Base-by-base conservation (phyloP, 2,888 invertebrate species). In the Lepidochitona cinerea region DNA sequence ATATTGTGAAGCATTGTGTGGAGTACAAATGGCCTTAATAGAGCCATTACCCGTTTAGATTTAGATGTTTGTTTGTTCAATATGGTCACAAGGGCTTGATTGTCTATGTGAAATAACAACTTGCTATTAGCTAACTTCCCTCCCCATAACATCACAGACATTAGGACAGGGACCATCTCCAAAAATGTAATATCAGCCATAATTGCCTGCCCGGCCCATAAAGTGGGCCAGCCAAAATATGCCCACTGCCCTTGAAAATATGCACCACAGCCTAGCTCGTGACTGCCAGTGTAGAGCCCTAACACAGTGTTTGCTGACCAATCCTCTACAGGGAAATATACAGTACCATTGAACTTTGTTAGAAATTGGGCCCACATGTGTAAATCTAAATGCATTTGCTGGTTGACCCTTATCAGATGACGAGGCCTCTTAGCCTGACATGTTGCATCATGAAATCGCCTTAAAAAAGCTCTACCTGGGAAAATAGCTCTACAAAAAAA, bases 401-500 rank as follows among this genome's bases (percentile, higher is more conserved):
- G 32, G 7, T 37, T 67, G 33, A 76, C n/a, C 18, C 73, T 37
- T 3, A 70, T 52, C 41, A 26, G 36, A 53, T 76, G 71, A 33
- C 66, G 35, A 23, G 68, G 68, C 37, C 68, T 53, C 12, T 36
- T 64, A 36, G 53, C 59, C 6, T 68, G 36, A 18, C 33, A 35
- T 26, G 70, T 71, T 12, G 29, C 59, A 35, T 75, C 67, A 36
- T 70, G 69, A 32, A 77, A 70, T 12, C 75, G 37, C 26, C 74
- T 26, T 41, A 71, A 66, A 66, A 75, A 77, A n/a, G 73, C 65
- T 36, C 77, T 71, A 49, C 70, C 67, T 0, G 69, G 12, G 5
- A 23, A 23, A 33, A 77, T 73, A 26, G 64, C 77, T 7, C 67
- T n/a, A n/a, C 66, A 52, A 53, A 54, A 73, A 52, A 74, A 74